Conservation (phyloP, 2,888 invertebrate genomes). For the Agriopis aurantiaria region DNA sequence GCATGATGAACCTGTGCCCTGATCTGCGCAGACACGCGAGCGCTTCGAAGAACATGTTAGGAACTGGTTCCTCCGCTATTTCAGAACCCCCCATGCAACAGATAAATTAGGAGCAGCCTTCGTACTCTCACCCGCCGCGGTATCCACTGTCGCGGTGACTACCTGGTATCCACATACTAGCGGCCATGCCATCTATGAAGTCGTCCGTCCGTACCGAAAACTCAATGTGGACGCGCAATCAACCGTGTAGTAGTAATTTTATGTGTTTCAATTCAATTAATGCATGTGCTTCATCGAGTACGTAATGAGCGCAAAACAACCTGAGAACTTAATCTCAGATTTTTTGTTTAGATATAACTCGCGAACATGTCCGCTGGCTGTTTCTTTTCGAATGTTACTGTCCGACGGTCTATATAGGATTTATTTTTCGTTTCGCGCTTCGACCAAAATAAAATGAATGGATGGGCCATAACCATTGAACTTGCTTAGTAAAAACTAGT, state of each 20-base stretch:
- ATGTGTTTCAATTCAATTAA: slow-evolving; percentile 36
- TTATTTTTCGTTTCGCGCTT: slow-evolving; percentile 47
- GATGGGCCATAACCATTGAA: no score
- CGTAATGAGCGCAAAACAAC: slow-evolving; percentile 57
- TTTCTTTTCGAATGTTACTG: slow-evolving; percentile 33
- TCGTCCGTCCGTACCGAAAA: slow-evolving; percentile 8
- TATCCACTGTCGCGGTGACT: no score
- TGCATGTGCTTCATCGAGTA: slow-evolving; percentile 43
- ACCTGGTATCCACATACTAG: not conserved
- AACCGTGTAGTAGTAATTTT: slow-evolving; percentile 34
- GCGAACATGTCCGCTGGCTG: slow-evolving; percentile 27
- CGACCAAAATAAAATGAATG: no score
- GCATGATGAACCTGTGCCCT: slow-evolving; percentile 68
- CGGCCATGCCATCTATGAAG: slow-evolving; percentile 5
- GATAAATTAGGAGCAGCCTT: slow-evolving; percentile 9
- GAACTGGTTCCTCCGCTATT: slow-evolving; percentile 66
- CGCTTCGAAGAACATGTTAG: slow-evolving; percentile 55
- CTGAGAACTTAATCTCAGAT: slow-evolving; percentile 44
- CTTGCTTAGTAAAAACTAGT: no score
- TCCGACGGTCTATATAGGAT: slow-evolving; percentile 40
- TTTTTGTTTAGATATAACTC: slow-evolving; percentile 43
- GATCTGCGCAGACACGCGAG: slow-evolving; percentile 51
- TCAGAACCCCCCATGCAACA: slow-evolving; percentile 50
- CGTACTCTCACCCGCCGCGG: slow-evolving; percentile 7
- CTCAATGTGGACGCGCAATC: slow-evolving; percentile 33